A percentile compares a stretch with the other conserved stretches of the same genome.
phyloP scores from a whole-genome alignment of 2,888 invertebrate species.

The Danaus chrysippus region DNA sequence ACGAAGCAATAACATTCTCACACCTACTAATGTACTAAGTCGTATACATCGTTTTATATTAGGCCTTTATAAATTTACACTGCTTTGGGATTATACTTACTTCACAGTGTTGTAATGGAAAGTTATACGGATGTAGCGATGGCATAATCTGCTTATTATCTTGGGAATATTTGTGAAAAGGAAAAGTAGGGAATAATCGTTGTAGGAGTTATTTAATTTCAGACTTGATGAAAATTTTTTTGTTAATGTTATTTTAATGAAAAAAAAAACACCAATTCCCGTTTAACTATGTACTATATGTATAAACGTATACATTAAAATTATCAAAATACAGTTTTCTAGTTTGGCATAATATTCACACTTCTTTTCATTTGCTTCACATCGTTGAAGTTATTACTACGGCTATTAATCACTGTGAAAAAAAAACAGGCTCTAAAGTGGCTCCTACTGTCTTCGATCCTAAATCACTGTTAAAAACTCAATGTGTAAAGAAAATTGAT shows the following conservation, averaged over 20 bases:
- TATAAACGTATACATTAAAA: too few relatives aligned
- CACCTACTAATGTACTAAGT: slow-evolving; percentile 55
- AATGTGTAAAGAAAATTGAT: slow-evolving; percentile 62
- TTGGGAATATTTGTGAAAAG: too few relatives aligned
- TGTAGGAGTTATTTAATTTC: neutral
- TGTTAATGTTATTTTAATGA: too few relatives aligned
- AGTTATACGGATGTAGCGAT: neutral
- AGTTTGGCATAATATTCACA: neutral
- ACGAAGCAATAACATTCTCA: slow-evolving; percentile 66
- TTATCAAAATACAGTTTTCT: too few relatives aligned
- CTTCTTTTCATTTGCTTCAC: neutral
- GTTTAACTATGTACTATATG: neutral
- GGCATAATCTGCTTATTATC: too few relatives aligned
- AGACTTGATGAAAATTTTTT: too few relatives aligned
- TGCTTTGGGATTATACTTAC: slow-evolving; percentile 16
- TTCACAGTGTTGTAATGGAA: slow-evolving; percentile 10
- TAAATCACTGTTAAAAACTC: slow-evolving; percentile 50
- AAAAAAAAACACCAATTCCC: too few relatives aligned
- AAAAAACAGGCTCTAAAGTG: slow-evolving; percentile 9
- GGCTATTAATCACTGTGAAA: slow-evolving; percentile 10
- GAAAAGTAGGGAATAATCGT: too few relatives aligned
- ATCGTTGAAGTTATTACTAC: neutral
- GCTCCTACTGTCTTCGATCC: slow-evolving; percentile 17
- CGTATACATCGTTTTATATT: slow-evolving; percentile 44
- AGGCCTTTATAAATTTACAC: slow-evolving; percentile 28